Conservation (phyloP, 2,888 invertebrate genomes). For the Endotricha flammealis region DNA sequence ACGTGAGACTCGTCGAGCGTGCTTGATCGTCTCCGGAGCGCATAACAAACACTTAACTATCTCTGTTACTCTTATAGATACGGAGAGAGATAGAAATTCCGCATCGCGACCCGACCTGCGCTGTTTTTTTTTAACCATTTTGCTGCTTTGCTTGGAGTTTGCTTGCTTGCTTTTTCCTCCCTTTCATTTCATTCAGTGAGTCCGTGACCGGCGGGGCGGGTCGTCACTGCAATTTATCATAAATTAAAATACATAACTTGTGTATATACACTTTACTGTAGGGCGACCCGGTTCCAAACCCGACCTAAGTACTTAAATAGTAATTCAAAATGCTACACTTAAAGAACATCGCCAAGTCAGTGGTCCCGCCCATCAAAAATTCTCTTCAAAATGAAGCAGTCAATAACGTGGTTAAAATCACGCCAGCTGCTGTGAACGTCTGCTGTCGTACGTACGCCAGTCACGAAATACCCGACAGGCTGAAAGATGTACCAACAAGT, state of each 20-base stretch:
- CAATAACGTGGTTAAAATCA: slow-evolving; percentile 78
- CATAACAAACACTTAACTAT: slow-evolving; percentile 17
- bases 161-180: slow-evolving; percentile 25
- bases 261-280: slow-evolving; percentile 56
- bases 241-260: slow-evolving; percentile 47
- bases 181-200: slow-evolving; percentile 52
- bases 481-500: slow-evolving; percentile 87
- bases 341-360: slow-evolving; percentile 82
- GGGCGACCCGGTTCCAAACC: slow-evolving; percentile 66
- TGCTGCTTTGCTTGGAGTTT: no score
- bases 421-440: slow-evolving; percentile 79
- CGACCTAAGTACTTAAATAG: slow-evolving; percentile 59
- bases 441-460: slow-evolving; percentile 74
- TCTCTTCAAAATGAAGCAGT: slow-evolving; percentile 77
- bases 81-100: slow-evolving; percentile 40
- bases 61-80: slow-evolving; percentile 24
- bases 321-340: slow-evolving; percentile 83
- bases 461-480: slow-evolving; percentile 90
- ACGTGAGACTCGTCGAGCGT: no score
- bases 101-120: slow-evolving; percentile 37
- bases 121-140: slow-evolving; percentile 29
- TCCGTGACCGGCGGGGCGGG: slow-evolving; percentile 69
- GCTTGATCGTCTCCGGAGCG: no score
- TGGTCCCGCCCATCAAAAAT: slow-evolving; percentile 75
- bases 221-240: slow-evolving; percentile 61